A percentile compares a stretch with the other conserved stretches of the same genome.
These are phyloP conservation scores for Equus quagga DNA, from an alignment of 2,113 vertebrate genomes.

Conservation along the genomic window DNA sequence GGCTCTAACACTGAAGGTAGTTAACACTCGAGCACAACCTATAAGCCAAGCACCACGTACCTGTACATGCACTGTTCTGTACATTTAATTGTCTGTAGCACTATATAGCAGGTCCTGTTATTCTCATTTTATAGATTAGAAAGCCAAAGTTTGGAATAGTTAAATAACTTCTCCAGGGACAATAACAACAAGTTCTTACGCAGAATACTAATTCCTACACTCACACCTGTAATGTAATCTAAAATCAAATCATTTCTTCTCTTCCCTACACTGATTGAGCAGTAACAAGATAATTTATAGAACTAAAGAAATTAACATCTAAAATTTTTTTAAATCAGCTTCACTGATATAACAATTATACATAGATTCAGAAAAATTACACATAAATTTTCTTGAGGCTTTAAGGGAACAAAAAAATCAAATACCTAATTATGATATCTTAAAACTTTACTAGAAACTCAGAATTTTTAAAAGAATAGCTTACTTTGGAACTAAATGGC, in stretches of 20 bases:
- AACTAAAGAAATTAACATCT: slow-evolving; percentile 3
- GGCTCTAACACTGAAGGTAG: not conserved
- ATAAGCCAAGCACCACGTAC: too few species aligned
- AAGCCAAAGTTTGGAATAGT: not conserved
- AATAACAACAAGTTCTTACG: not conserved
- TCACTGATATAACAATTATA: not conserved
- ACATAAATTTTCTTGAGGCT: not conserved
- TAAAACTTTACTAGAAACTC: slow-evolving; percentile 10
- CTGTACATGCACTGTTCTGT: not conserved
- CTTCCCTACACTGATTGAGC: not conserved
- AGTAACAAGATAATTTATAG: slow-evolving; percentile 6
- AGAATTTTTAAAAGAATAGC: slow-evolving; percentile 46
- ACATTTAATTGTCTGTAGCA: not conserved
- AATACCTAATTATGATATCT: not conserved
- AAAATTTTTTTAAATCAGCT: not conserved
- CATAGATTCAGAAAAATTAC: not conserved
- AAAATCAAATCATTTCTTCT: slow-evolving; percentile 1
- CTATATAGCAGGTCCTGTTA: not conserved
- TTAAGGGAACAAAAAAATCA: not conserved
- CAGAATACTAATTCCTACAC: not conserved
- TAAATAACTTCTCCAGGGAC: not conserved
- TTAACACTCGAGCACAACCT: not conserved
- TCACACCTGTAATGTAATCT: not conserved
- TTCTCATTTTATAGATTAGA: not conserved
- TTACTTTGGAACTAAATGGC: not conserved